A percentile compares a stretch with the other conserved stretches of the same genome.
These are phyloP conservation scores for Crypturellus tataupa DNA, from an alignment of 2,797 vertebrate genomes.

Conservation along the genomic window DNA sequence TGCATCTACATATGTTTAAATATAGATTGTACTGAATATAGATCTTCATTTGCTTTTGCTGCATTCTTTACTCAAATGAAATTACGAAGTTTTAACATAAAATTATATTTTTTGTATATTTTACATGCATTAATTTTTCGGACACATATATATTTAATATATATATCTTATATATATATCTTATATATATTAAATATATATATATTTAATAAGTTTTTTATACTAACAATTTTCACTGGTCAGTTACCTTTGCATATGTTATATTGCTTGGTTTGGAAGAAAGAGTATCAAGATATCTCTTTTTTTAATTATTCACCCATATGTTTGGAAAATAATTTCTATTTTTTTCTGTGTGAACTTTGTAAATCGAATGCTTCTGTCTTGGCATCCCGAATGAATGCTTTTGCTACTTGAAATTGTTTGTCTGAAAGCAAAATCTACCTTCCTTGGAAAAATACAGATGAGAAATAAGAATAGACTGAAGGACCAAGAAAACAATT, in stretches of 20 bases:
- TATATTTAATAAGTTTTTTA: not conserved
- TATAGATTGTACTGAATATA: not conserved
- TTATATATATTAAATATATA: too few species aligned
- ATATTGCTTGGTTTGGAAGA: not conserved
- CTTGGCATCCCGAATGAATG: not conserved
- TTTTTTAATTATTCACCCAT: not conserved
- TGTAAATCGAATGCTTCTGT: not conserved
- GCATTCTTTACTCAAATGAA: constrained; percentile 14
- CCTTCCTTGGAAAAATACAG: constrained; percentile 19
- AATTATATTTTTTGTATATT: constrained; percentile 16
- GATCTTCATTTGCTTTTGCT: not conserved
- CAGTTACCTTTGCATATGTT: not conserved
- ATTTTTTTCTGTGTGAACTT: not conserved
- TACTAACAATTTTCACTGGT: not conserved
- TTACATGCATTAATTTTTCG: not conserved
- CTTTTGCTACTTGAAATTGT: not conserved
- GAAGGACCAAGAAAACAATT: not conserved
- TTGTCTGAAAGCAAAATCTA: not conserved
- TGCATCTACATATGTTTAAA: not conserved
- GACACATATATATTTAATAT: too few species aligned
- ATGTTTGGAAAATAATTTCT: not conserved
- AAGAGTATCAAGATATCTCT: not conserved
- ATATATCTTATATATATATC: too few species aligned
- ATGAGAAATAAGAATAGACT: not conserved
- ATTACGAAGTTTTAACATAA: not conserved